Conservation (phyloP, 2,888 invertebrate genomes). For the Atrina japonica region DNA sequence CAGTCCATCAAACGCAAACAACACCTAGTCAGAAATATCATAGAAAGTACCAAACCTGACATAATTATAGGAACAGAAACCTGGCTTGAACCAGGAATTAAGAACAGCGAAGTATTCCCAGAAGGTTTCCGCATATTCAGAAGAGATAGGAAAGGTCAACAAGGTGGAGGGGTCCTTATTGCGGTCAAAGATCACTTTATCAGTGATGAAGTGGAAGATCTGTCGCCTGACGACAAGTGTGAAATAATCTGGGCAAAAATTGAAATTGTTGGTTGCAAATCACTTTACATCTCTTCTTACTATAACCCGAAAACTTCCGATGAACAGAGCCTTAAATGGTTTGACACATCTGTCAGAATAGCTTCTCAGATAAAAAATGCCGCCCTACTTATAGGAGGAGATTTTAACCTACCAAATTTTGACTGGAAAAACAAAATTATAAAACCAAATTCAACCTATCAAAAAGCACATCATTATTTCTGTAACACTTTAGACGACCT, state of each 20-base stretch:
- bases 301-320: background rate
- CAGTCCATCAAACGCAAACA: conserved; percentile 27
- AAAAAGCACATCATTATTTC: conserved; percentile 5
- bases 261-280: background rate
- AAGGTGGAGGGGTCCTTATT: conserved; percentile 32
- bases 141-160: background rate
- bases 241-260: conserved; percentile 31
- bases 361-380: conserved; percentile 26
- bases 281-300: background rate
- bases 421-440: conserved; percentile 23
- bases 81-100: conserved; percentile 6
- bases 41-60: conserved; percentile 18
- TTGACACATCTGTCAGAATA: conserved; percentile 23
- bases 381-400: conserved; percentile 20
- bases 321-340: conserved; percentile 9
- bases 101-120: conserved; percentile 10
- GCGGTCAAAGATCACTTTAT: conserved; percentile 5
- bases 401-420: conserved; percentile 32
- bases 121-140: conserved; percentile 1
- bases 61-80: conserved; percentile 24
- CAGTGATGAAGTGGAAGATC: conserved; percentile 16
- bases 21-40: conserved; percentile 5
- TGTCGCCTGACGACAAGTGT: background rate
- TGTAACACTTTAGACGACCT: conserved; percentile 5
- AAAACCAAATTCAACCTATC: conserved; percentile 14